phyloP scores from a whole-genome alignment of 2,888 invertebrate species.

The Nomada ruficornis region DNA sequence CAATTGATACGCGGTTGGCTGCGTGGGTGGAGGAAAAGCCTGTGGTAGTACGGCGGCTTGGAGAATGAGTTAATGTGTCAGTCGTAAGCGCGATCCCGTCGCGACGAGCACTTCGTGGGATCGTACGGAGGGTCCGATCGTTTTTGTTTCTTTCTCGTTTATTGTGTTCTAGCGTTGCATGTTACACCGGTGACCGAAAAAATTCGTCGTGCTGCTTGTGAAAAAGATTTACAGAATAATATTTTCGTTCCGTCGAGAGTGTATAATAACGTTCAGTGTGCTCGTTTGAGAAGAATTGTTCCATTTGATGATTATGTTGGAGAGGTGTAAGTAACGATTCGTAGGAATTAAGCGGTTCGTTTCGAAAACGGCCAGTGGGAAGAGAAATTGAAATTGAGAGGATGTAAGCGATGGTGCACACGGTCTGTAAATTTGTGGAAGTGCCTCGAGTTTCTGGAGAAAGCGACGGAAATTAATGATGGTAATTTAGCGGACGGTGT shows the following conservation, averaged over 20 bases:
- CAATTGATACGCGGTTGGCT: conserved; percentile 64
- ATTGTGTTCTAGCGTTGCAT: no score
- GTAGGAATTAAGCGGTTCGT: neutral
- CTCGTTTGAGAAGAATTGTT: neutral
- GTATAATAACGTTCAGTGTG: neutral
- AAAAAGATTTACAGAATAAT: neutral
- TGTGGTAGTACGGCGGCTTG: conserved; percentile 63
- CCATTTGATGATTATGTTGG: conserved; percentile 19
- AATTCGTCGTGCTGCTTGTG: no score
- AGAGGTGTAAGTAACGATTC: conserved; percentile 39
- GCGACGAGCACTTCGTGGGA: conserved; percentile 70
- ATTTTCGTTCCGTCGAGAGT: neutral
- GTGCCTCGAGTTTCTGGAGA: neutral
- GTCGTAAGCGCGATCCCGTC: conserved; percentile 80
- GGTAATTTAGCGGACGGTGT: neutral
- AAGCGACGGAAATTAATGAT: neutral
- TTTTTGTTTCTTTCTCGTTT: neutral
- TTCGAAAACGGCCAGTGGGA: neutral
- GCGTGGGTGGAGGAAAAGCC: conserved; percentile 70
- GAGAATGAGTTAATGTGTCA: conserved; percentile 73
- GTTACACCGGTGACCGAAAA: neutral
- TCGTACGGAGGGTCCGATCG: neutral
- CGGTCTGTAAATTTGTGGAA: neutral
- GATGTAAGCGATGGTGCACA: neutral
- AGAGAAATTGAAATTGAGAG: conserved; percentile 2